Percentiles rank a stretch among this genome's conserved stretches.
These are phyloP conservation scores for Cercocebus atys DNA, from an alignment of 2,113 vertebrate species.

Conservation along the genomic window DNA sequence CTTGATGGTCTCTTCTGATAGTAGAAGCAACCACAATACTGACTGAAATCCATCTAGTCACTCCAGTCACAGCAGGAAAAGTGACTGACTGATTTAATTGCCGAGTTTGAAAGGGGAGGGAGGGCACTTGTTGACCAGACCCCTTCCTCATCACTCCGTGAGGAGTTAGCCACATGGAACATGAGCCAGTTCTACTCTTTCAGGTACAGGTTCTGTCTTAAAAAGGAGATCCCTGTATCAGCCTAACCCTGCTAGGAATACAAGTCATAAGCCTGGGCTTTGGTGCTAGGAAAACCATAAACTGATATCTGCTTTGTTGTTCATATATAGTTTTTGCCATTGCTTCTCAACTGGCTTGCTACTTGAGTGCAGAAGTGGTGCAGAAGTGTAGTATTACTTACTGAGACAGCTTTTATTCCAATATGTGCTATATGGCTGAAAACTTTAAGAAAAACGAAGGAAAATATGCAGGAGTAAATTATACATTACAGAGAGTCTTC, in stretches of 20 bases:
- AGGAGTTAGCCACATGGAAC: background rate
- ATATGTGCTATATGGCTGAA: background rate
- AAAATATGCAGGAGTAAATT: background rate
- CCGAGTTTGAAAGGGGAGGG: background rate
- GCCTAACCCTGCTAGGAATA: background rate
- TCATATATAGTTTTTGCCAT: background rate
- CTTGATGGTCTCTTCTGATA: background rate
- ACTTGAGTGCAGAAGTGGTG: fast-evolving
- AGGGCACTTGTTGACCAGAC: background rate
- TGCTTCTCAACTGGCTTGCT: background rate
- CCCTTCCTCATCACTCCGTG: background rate
- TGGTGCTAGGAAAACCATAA: background rate
- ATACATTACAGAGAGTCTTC: background rate
- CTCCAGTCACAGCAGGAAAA: background rate
- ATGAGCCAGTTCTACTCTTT: background rate
- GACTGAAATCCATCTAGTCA: background rate
- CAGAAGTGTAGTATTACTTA: background rate
- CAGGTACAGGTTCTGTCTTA: background rate
- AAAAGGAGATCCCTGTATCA: background rate
- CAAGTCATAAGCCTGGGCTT: background rate
- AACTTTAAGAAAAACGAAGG: background rate
- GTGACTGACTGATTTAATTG: background rate
- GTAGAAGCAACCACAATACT: background rate
- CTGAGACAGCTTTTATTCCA: background rate
- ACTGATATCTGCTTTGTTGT: background rate